A percentile compares a stretch with the other conserved stretches of the same genome.
Conservation (phyloP, 2,888 invertebrate species). For the Pseudococcus viburni region DNA sequence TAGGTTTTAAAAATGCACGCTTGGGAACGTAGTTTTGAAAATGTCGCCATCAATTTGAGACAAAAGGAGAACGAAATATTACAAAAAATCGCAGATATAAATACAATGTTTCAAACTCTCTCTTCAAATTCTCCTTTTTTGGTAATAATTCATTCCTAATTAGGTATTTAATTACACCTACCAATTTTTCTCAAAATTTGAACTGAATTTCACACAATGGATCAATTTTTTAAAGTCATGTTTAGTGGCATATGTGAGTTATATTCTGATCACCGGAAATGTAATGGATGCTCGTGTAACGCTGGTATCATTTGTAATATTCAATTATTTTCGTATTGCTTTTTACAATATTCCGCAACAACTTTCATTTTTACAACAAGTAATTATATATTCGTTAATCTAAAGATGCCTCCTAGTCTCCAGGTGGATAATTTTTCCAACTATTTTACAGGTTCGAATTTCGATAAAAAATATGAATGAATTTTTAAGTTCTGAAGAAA, state of each 20-base stretch:
- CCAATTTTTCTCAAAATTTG: not conserved
- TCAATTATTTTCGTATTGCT: slow-evolving; percentile 97
- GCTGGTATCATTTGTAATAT: slow-evolving; percentile 96
- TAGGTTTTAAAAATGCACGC: slow-evolving; percentile 77
- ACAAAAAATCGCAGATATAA: not conserved
- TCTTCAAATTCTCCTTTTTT: not conserved
- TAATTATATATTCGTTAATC: not conserved
- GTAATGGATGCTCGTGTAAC: slow-evolving; percentile 90
- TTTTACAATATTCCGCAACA: slow-evolving; percentile 97
- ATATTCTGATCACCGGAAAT: slow-evolving; percentile 86
- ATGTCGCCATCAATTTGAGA: slow-evolving; percentile 74
- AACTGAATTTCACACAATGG: not conserved
- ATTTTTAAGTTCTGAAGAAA: slow-evolving; percentile 75
- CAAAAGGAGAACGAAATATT: not conserved
- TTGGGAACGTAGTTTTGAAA: slow-evolving; percentile 77
- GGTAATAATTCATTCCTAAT: not conserved
- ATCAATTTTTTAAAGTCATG: slow-evolving; percentile 70
- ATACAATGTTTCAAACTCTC: not conserved
- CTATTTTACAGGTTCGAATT: slow-evolving; percentile 72
- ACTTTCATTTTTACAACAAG: slow-evolving; percentile 69
- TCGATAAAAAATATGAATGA: slow-evolving; percentile 75
- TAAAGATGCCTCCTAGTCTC: too few species aligned
- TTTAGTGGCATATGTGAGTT: slow-evolving; percentile 90
- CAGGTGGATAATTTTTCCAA: too few species aligned
- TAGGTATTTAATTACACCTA: too few species aligned